A percentile compares a stretch with the other conserved stretches of the same genome.
Conservation (phyloP, 2,113 vertebrate species). For the Pluvianellus socialis region DNA sequence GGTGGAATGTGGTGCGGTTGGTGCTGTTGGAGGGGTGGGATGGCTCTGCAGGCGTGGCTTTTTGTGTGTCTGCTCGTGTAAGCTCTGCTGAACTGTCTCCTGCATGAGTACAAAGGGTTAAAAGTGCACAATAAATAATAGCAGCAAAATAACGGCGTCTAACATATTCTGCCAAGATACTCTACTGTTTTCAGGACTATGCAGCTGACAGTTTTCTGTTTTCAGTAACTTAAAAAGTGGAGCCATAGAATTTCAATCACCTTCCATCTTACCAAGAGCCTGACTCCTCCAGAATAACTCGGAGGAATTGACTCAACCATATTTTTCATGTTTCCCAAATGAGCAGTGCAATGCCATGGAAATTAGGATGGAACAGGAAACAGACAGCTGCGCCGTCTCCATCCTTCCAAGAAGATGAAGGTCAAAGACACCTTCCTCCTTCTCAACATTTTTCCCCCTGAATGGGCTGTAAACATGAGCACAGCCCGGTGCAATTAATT, state of each 20-base stretch:
- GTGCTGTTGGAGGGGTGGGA: neutral
- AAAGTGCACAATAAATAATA: constrained; percentile 12
- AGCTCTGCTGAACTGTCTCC: neutral
- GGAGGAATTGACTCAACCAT: constrained; percentile 1
- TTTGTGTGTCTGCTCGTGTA: neutral
- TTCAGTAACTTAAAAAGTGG: constrained; percentile 50
- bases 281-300: constrained; percentile 40
- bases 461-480: constrained; percentile 5
- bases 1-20: accelerated
- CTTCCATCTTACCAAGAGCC: neutral
- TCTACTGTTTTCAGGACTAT: neutral
- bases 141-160: neutral
- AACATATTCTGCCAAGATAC: neutral
- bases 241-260: constrained; percentile 63
- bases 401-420: constrained; percentile 48
- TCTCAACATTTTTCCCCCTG: neutral
- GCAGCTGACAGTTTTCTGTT: constrained; percentile 47
- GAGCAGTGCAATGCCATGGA: constrained; percentile 45
- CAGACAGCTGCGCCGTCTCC: constrained; percentile 35
- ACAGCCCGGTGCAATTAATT: neutral
- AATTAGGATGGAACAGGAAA: constrained; percentile 47
- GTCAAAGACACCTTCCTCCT: constrained; percentile 58
- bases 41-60: neutral
- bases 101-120: neutral
- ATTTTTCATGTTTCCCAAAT: constrained; percentile 71